Base-by-base conservation (phyloP, 2,888 invertebrate species). In the Melanargia galathea region DNA sequence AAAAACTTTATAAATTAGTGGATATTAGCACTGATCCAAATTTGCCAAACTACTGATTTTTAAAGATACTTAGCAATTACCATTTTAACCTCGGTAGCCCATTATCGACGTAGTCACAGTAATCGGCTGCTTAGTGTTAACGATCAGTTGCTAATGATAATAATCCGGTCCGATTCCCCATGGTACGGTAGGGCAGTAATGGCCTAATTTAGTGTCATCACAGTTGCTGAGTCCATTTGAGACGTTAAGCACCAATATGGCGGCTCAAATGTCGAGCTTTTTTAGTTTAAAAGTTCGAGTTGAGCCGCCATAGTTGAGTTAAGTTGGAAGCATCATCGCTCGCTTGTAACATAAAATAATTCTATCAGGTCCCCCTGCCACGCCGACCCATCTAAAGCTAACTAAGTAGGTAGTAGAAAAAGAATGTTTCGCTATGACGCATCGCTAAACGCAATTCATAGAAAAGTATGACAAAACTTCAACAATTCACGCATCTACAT, bases 141-240 rank as follows among this genome's bases (percentile, higher is more conserved):
- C 20, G 45, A 45, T 20, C 20, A 20, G 40, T 16, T 40, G 40
- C 16, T 45, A 45, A 45, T 20, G 45, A 45, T 45, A 22, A 49
- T 49, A 49, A 49, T 49, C 26, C 6, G 24, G 20, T 22, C 20
- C 20, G 26, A 26, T 0, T 49, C 49, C 26, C 49, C 24, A 24
- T 49, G 49, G 49, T 26, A 49, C 26, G n/a, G 26, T 8, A 26
- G 49, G n/a, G 49, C n/a, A 16, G 26, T 49, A 49, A 49, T 49
- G 26, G 49, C n/a, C 26, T 30, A 26, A 49, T 26, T 49, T 30
- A 48, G 48, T 48, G 48, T n/a, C 48, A 48, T 26, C 48, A 22
- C 8, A 26, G 8, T 22, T 4, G 22, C 48, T 7, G 24, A 22
- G 48, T 49, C 49, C 49, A 4, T 46, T 22, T 13, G 20, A 20